These are phyloP conservation scores for Willisornis vidua DNA, from an alignment of 2,113 vertebrate genomes.

Conservation along the genomic window DNA sequence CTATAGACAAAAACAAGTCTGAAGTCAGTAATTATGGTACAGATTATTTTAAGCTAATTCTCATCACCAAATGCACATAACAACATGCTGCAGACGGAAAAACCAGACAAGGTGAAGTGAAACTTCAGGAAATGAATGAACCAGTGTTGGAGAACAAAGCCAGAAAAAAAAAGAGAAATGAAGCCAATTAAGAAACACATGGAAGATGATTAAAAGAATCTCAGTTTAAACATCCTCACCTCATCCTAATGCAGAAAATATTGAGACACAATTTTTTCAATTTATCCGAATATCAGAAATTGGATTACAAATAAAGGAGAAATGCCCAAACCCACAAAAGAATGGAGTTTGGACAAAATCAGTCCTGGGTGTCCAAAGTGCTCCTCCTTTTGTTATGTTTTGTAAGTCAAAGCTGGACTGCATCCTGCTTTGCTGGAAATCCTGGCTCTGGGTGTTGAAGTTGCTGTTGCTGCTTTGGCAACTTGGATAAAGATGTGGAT, in stretches of 20 bases:
- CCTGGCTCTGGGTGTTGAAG: background rate
- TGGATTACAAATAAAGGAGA: background rate
- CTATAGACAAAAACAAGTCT: conserved; percentile 69
- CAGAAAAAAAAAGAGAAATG: conserved; percentile 12
- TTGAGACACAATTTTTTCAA: background rate
- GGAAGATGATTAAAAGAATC: conserved; percentile 12
- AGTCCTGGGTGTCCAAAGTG: background rate
- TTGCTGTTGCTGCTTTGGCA: background rate
- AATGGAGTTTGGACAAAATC: background rate
- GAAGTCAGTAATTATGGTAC: conserved; percentile 49
- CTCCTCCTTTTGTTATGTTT: background rate
- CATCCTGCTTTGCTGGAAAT: background rate
- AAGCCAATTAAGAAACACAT: conserved; percentile 23
- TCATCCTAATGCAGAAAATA: background rate
- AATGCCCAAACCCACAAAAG: background rate
- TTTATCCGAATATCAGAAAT: background rate
- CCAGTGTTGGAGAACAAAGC: conserved; percentile 60
- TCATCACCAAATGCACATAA: conserved; percentile 39
- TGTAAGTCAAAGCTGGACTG: background rate
- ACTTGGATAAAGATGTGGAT: background rate
- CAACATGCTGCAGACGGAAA: conserved; percentile 55
- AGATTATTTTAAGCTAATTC: conserved; percentile 67
- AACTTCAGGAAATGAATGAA: conserved; percentile 72
- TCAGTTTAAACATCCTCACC: background rate
- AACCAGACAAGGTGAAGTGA: conserved; percentile 62